Evolutionary conservation across 2,888 invertebrate genomes (phyloP).

Genomic region (Caenorhabditis sulstoni): DNA sequence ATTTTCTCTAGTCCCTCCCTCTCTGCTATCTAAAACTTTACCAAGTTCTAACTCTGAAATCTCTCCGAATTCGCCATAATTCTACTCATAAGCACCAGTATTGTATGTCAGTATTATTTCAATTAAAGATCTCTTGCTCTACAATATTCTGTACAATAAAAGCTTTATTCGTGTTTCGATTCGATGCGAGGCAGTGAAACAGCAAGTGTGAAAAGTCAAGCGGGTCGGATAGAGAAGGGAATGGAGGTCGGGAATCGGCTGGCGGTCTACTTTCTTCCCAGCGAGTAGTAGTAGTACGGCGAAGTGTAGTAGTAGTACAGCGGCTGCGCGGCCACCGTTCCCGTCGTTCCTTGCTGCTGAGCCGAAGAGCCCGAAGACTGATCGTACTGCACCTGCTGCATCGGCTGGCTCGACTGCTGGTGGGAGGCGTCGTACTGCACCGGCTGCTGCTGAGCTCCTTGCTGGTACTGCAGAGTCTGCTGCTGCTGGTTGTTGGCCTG

Average conservation of each 20-base stretch:
- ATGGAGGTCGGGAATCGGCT: background rate
- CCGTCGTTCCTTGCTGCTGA: conserved; percentile 18
- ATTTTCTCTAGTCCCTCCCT: background rate
- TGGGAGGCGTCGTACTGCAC: conserved; percentile 40
- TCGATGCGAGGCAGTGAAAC: conserved; percentile 3
- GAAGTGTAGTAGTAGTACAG: conserved; percentile 62
- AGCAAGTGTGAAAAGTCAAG: conserved; percentile 7
- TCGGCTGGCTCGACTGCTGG: background rate
- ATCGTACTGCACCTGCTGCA: conserved; percentile 24
- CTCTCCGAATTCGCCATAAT: background rate
- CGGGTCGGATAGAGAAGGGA: conserved; percentile 1
- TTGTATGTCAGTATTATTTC: too few relatives aligned
- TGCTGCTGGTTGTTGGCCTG: conserved; percentile 34
- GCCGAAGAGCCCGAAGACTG: conserved; percentile 1
- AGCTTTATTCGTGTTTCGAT: conserved; percentile 21
- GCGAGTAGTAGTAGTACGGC: conserved; percentile 59
- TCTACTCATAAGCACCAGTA: background rate
- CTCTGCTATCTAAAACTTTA: background rate
- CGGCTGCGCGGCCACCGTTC: conserved; percentile 56
- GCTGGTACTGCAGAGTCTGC: conserved; percentile 41
- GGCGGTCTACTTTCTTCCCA: conserved; percentile 60
- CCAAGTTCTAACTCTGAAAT: background rate
- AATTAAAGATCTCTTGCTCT: background rate
- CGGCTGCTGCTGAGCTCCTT: conserved; percentile 43
- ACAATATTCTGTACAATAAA: conserved; percentile 8